phyloP scores from a whole-genome alignment of 2,888 invertebrate genomes.

The Crematogaster levior region DNA sequence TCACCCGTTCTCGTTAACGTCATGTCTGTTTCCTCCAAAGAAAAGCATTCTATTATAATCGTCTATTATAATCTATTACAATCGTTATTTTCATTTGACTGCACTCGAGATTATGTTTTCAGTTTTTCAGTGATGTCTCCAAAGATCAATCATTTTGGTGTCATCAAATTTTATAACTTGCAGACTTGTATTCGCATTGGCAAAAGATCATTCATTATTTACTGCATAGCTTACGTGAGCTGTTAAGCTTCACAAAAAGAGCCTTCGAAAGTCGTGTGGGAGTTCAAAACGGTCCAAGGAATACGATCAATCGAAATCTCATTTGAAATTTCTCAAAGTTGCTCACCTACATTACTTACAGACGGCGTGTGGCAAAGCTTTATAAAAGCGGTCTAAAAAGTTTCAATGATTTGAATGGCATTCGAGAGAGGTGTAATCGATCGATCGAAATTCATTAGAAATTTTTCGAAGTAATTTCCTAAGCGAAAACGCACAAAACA shows the following conservation, averaged over 20 bases:
- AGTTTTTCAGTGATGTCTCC: background rate
- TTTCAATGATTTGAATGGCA: background rate
- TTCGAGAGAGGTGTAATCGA: background rate
- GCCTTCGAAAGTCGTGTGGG: background rate
- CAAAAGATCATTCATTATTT: background rate
- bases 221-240: too few species aligned
- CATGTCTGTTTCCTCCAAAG: background rate
- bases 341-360: background rate
- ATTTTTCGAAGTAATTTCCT: background rate
- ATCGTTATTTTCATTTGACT: background rate
- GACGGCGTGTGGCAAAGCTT: background rate
- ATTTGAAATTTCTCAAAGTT: background rate
- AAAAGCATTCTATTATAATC: background rate
- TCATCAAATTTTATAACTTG: background rate
- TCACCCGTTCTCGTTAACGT: background rate
- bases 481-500: background rate
- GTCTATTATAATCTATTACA: too few species aligned
- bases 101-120: background rate
- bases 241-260: background rate
- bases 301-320: background rate
- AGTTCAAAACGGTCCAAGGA: background rate
- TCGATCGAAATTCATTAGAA: constrained; percentile 16
- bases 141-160: background rate
- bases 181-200: background rate
- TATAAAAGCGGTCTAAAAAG: background rate